Evolutionary conservation across 1,140 invertebrate species (phyloP).

Genomic region (Caligus rogercresseyi): DNA sequence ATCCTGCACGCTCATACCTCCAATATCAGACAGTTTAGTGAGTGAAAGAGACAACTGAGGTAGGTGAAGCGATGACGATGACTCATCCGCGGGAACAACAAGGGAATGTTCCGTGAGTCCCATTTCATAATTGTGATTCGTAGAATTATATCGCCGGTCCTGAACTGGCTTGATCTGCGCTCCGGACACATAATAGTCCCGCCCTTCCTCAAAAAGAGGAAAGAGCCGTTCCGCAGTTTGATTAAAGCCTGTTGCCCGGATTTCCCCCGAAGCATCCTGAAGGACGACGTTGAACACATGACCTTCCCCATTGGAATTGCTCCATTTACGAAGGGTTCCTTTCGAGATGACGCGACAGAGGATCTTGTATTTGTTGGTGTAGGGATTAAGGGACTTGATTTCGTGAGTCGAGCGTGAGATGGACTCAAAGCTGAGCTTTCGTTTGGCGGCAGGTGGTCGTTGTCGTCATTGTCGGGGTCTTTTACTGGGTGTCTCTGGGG

Average conservation of each 20-base stretch:
- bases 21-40: slow-evolving; percentile 7
- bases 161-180: slow-evolving; percentile 1
- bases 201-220: background rate
- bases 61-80: background rate
- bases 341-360: background rate
- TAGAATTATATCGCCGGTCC: background rate
- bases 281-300: slow-evolving; percentile 1
- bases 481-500: background rate
- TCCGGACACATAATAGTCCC: background rate
- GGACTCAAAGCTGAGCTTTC: background rate
- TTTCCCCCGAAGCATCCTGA: slow-evolving; percentile 2
- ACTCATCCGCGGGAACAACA: background rate
- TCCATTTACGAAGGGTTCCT: background rate
- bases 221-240: background rate
- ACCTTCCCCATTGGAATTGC: slow-evolving; percentile 9
- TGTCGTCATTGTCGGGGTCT: background rate
- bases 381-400: slow-evolving; percentile 5
- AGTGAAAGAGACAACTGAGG: background rate
- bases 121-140: slow-evolving; percentile 14
- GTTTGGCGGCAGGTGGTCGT: background rate
- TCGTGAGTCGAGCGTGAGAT: slow-evolving; percentile 1
- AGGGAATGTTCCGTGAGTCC: background rate
- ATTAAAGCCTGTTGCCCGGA: slow-evolving; percentile 12
- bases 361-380: slow-evolving; percentile 13
- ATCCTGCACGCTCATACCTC: background rate